Base-by-base conservation (phyloP, 2,797 vertebrate species). In the Hyperoplus lanceolatus region DNA sequence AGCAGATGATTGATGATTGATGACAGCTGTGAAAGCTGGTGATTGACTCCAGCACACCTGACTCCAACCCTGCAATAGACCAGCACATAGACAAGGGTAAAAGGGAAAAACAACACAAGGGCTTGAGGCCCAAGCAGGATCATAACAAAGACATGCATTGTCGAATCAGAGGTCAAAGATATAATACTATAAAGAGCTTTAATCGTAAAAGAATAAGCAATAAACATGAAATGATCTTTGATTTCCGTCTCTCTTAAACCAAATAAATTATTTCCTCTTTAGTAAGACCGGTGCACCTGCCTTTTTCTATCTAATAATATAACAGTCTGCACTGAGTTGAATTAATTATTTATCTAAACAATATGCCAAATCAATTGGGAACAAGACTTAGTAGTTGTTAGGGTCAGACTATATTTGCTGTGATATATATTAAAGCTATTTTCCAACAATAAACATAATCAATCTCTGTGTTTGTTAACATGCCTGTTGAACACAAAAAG, bases 281-380 rank as follows among this genome's bases (percentile, higher is more conserved):
- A 71, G 49, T 11, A 9, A 54, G 50, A 46, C 58, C 41, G 55
- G 15, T 48, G 48, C 46, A 63, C 10, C 46, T 14, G 53, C 3
- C 6, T 49, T 4, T 45, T 63, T 54, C 41, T 49, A 10, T 11
- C 13, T 55, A 10, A 62, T 55, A 42, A 51, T 3, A 8, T 3
- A 45, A 45, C 15, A 9, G 18, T 4, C 6, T 11, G 51, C 69
- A 60, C 4, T 16, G 36, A 61, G 6, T 51, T 46, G 16, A 14
- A 53, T 79, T 64, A 46, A 38, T 48, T 48, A 18, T 55, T n/a
- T 43, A 41, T 48, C 13, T 42, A 10, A 66, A 66, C n/a, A 43
- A 46, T 53, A 12, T 15, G 64, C 4, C 7, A 58, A 69, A 59
- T 69, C 4, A 51, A 10, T 21, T 56, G 7, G 8, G 29, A 45